phyloP scores from a whole-genome alignment of 2,888 invertebrate species.

The Orchestes rusci region DNA sequence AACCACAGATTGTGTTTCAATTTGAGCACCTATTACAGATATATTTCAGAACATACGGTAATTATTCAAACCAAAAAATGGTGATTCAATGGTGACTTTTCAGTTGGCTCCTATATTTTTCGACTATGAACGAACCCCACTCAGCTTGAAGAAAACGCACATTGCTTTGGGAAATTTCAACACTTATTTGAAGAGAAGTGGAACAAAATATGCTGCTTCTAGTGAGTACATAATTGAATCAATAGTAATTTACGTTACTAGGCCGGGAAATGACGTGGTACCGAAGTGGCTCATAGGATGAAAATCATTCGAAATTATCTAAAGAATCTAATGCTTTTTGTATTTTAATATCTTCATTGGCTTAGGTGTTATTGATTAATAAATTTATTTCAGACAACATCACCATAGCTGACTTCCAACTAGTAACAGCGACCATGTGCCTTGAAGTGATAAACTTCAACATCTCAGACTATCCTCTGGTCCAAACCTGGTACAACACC shows the following conservation, averaged over 20 bases:
- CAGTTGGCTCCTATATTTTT: constrained; percentile 74
- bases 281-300: too few relatives aligned
- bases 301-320: too few relatives aligned
- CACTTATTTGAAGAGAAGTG: constrained; percentile 55
- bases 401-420: constrained; percentile 69
- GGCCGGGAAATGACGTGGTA: too few relatives aligned
- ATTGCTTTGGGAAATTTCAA: constrained; percentile 61
- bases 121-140: constrained; percentile 61
- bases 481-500: constrained; percentile 60
- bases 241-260: too few relatives aligned
- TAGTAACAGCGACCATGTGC: constrained; percentile 64
- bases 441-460: constrained; percentile 65
- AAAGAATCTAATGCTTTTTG: too few relatives aligned
- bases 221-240: too few relatives aligned
- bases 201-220: constrained; percentile 58
- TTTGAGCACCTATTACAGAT: constrained; percentile 65
- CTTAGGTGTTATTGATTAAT: too few relatives aligned
- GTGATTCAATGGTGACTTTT: constrained; percentile 10
- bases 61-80: constrained; percentile 32
- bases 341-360: too few relatives aligned
- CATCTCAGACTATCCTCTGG: constrained; percentile 52
- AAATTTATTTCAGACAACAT: constrained; percentile 47
- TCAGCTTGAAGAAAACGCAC: constrained; percentile 60
- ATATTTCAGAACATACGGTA: constrained; percentile 59
- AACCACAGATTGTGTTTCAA: constrained; percentile 77